Evolutionary conservation across 2,888 invertebrate genomes (phyloP), one percentile per base, ranked within the genome.

Genomic region (Polydrusus pterygomalis): DNA sequence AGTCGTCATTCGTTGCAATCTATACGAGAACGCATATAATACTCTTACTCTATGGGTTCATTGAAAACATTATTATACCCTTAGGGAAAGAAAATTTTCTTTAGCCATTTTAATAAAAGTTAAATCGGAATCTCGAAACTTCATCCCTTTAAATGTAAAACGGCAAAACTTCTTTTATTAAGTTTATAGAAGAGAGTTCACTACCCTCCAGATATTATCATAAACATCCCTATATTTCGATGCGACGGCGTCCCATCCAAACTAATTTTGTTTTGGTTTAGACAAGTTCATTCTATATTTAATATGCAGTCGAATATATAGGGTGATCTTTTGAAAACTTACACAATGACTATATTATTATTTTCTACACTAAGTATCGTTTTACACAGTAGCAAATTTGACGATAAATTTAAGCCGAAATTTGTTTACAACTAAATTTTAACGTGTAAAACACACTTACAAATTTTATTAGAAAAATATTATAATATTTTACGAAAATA

Each of bases 81-180:
- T 63, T 8, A 11, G 63, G 43, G n/a, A 20, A 63, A 3, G 38
- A 43, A 17, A 40, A 62, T 7, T 18, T 62, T 62, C 17, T 40
- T 11, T n/a, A 62, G 43, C 43, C 6, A 45, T 63, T 63, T 63
- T 63, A 63, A 63, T 45, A 62, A 63, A 45, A 63, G 45, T 63
- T 63, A 45, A 63, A 58, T 56, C 56, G 56, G 56, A 56, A 30
- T 58, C 38, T 58, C 38, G 10, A 58, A 58, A 38, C 58, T 58
- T 58, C 38, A 7, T 58, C 58, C 38, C 58, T 58, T 58, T 15
- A 38, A 58, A 58, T 38, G 58, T 58, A 58, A 58, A 58, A 38
- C 58, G 13, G 58, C 58, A 58, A 58, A 58, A 58, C 58, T 58
- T 58, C 58, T 58, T 58, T 58, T 58, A 58, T 58, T 58, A 58